Evolutionary conservation across 2,888 invertebrate genomes (phyloP).

Genomic region (Amphiduros pacificus): DNA sequence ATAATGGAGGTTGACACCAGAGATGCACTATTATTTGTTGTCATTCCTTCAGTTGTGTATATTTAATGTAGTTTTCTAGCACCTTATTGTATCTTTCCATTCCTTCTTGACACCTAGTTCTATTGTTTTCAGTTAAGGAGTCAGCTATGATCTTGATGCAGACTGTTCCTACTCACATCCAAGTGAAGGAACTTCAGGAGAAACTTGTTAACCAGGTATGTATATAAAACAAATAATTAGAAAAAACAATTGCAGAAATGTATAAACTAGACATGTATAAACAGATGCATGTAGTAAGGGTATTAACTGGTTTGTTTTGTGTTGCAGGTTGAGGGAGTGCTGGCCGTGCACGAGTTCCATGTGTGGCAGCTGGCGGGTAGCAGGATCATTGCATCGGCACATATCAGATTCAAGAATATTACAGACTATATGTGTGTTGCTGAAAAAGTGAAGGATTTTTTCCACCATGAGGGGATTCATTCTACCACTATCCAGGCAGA

Average conservation of each 20-base stretch:
- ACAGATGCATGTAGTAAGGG: background rate
- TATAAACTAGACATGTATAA: too few relatives aligned
- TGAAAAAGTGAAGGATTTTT: conserved; percentile 93
- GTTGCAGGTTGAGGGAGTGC: conserved; percentile 77
- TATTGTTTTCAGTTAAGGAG: conserved; percentile 29
- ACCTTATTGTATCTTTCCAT: too few relatives aligned
- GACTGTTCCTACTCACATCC: conserved; percentile 97
- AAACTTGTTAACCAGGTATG: conserved; percentile 67
- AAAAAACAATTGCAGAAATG: too few relatives aligned
- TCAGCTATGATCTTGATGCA: conserved; percentile 67
- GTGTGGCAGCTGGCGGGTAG: conserved; percentile 98
- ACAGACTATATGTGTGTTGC: conserved; percentile 94
- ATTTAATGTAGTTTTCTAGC: too few relatives aligned
- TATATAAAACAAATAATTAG: too few relatives aligned
- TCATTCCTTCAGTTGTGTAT: too few relatives aligned
- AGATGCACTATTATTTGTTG: too few relatives aligned
- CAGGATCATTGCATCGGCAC: conserved; percentile 96
- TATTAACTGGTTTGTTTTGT: background rate
- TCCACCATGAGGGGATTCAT: conserved; percentile 97
- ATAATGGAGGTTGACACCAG: too few relatives aligned
- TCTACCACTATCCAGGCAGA: conserved; percentile 99
- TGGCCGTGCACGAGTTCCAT: conserved; percentile 97
- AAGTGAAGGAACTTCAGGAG: conserved; percentile 79
- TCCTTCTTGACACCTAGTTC: too few relatives aligned
- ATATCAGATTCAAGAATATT: conserved; percentile 90